Evolutionary conservation across 2,113 vertebrate species (phyloP).

Genomic region (Phaetusa simplex): DNA sequence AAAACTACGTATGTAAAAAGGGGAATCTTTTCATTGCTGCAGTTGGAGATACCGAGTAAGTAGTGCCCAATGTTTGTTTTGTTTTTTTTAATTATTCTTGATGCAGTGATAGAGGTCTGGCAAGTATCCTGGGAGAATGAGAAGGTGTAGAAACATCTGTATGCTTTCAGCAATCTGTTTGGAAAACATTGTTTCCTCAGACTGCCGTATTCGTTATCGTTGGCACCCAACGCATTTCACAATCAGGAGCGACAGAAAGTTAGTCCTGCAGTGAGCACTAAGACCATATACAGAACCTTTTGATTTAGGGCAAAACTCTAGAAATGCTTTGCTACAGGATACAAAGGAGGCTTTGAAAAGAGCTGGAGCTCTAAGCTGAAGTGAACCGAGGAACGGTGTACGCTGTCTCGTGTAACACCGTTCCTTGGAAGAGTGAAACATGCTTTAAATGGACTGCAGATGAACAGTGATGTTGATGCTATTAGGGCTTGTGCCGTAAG

Average conservation of each 20-base stretch:
- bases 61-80: neutral
- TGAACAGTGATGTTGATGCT: neutral
- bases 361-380: neutral
- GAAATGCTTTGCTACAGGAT: neutral
- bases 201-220: neutral
- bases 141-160: neutral
- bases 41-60: neutral
- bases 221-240: neutral
- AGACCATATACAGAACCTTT: neutral
- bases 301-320: neutral
- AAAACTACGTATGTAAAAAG: neutral
- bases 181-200: neutral
- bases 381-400: neutral
- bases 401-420: accelerated
- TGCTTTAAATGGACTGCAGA: neutral
- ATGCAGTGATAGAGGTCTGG: neutral
- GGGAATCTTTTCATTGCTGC: neutral
- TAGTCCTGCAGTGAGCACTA: neutral
- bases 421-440: neutral
- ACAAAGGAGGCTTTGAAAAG: neutral
- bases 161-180: neutral
- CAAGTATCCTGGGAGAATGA: neutral
- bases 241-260: neutral
- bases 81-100: neutral
- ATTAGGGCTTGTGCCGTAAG: neutral